A percentile compares a stretch with the other conserved stretches of the same genome.
Conservation (phyloP, 2,888 invertebrate species). For the Koerneria pararmatus region DNA sequence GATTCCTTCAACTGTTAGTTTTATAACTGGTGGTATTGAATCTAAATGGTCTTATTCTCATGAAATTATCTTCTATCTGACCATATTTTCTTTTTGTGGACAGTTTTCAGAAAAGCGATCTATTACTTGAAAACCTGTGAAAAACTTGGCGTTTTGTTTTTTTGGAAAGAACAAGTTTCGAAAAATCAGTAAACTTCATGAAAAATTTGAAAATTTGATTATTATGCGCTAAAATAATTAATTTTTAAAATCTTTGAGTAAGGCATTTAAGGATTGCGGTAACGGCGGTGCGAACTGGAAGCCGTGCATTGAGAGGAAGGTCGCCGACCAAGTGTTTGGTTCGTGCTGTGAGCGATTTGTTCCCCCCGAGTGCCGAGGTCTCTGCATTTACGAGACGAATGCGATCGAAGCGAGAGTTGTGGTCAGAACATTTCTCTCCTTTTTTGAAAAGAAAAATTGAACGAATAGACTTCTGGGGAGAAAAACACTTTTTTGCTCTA, state of each 20-base stretch:
- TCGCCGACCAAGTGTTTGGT: slow-evolving; percentile 57
- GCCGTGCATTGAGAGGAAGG: slow-evolving; percentile 58
- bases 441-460: no score
- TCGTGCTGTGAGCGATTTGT: slow-evolving; percentile 57
- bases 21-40: no score
- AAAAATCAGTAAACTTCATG: neutral
- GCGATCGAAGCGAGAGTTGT: slow-evolving; percentile 57
- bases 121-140: no score
- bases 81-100: no score
- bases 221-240: neutral
- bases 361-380: slow-evolving; percentile 56
- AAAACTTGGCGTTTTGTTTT: no score
- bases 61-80: no score
- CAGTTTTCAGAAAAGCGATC: no score
- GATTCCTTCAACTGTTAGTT: no score
- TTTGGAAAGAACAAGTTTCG: no score
- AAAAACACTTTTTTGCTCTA: neutral
- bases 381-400: slow-evolving; percentile 57
- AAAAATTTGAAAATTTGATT: slow-evolving; percentile 6
- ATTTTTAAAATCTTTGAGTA: neutral
- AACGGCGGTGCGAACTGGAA: slow-evolving; percentile 53
- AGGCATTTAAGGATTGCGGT: slow-evolving; percentile 56
- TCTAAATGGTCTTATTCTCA: no score
- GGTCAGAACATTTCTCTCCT: slow-evolving; percentile 30
- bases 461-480: slow-evolving; percentile 16